These are phyloP conservation scores for Sebastes matsubarae DNA, from an alignment of 2,797 vertebrate species.

Conservation along the genomic window DNA sequence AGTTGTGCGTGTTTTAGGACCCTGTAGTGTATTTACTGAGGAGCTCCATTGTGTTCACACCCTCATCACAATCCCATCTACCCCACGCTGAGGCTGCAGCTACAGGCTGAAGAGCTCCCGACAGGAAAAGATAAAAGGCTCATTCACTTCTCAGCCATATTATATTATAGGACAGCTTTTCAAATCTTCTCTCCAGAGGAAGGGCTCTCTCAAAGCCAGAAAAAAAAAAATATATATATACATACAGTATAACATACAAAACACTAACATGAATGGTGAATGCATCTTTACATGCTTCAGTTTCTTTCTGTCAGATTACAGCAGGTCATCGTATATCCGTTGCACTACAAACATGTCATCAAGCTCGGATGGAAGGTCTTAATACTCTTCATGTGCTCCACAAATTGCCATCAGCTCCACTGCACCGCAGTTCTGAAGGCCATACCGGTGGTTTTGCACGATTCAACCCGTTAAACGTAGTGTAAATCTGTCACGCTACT, in stretches of 20 bases:
- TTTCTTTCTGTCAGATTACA: slow-evolving; percentile 3
- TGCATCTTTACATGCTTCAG: neutral
- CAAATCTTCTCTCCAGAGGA: neutral
- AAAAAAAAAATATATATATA: neutral
- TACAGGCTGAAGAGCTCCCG: slow-evolving; percentile 11
- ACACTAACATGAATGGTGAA: neutral
- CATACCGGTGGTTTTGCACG: slow-evolving; percentile 4
- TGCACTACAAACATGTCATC: neutral
- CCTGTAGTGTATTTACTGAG: neutral
- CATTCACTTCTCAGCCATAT: slow-evolving; percentile 4
- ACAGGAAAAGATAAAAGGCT: slow-evolving; percentile 7
- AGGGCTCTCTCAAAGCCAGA: neutral
- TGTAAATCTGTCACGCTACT: neutral
- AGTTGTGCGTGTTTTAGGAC: neutral
- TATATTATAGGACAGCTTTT: slow-evolving; percentile 13
- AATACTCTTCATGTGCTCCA: neutral
- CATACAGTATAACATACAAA: neutral
- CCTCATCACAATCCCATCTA: neutral
- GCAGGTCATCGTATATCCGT: slow-evolving; percentile 8
- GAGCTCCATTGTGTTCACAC: neutral
- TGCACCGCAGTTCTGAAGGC: slow-evolving; percentile 6
- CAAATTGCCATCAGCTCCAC: neutral
- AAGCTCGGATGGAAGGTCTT: neutral
- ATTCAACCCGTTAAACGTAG: neutral
- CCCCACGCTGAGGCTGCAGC: neutral